phyloP scores from a whole-genome alignment of 2,113 vertebrate genomes.

The Telmatochromis sp. region DNA sequence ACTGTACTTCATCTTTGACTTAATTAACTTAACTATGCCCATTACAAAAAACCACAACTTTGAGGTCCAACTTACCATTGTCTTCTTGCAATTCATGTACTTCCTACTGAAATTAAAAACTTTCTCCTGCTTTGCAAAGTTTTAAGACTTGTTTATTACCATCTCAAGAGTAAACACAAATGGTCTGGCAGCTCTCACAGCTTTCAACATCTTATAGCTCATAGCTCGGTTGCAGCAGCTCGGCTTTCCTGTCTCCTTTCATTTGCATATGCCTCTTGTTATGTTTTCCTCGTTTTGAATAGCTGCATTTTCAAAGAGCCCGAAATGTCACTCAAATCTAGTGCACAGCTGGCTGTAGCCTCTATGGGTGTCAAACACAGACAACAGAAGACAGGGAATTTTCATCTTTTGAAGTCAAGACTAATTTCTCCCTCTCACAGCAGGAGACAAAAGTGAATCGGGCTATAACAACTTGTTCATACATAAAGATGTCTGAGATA shows the following conservation, averaged over 20 bases:
- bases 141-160: not conserved
- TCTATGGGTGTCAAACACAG: not conserved
- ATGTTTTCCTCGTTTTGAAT: constrained; percentile 19
- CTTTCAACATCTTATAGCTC: not conserved
- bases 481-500: not conserved
- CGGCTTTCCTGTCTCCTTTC: not conserved
- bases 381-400: not conserved
- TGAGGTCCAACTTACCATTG: not conserved
- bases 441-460: not conserved
- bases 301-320: constrained; percentile 25
- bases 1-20: not conserved
- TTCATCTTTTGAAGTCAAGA: not conserved
- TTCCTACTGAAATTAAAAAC: not conserved
- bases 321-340: constrained; percentile 11
- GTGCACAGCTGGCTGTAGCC: not conserved
- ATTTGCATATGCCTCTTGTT: constrained; percentile 37
- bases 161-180: not conserved
- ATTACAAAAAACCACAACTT: not conserved
- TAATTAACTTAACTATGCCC: not conserved
- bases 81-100: not conserved
- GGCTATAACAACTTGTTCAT: not conserved
- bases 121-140: not conserved
- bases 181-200: not conserved
- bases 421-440: not conserved
- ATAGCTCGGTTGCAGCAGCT: not conserved